phyloP scores from a whole-genome alignment of 2,888 invertebrate species.

The Xestia c-nigrum region DNA sequence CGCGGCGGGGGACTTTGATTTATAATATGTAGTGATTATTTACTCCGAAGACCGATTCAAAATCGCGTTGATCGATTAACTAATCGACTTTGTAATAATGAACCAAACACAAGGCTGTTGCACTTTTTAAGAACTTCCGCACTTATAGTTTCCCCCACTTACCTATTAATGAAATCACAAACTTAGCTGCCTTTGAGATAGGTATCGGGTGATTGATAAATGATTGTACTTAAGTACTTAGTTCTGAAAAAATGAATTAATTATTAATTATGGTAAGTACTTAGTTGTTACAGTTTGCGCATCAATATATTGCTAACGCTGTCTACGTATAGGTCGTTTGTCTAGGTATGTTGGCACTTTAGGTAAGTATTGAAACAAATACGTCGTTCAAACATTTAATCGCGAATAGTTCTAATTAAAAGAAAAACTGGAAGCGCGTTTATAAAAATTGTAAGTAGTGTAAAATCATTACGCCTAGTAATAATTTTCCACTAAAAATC shows the following conservation, averaged over 20 bases:
- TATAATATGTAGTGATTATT: background rate
- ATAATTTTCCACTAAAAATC: background rate
- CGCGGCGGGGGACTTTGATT: no score
- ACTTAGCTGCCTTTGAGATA: background rate
- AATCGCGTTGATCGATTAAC: conserved; percentile 6
- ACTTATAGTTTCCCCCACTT: background rate
- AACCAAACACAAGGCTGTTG: conserved; percentile 27
- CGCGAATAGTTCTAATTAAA: background rate
- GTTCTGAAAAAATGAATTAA: background rate
- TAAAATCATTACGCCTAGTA: background rate
- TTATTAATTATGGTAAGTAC: no score
- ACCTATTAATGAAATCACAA: conserved; percentile 2
- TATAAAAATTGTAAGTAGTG: background rate
- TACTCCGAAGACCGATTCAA: background rate
- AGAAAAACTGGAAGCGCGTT: background rate
- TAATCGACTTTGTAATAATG: background rate
- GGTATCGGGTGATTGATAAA: background rate
- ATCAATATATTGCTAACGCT: background rate
- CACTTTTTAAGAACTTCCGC: conserved; percentile 15
- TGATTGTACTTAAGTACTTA: no score
- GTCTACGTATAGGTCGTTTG: no score
- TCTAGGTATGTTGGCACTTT: background rate
- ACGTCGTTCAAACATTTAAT: background rate
- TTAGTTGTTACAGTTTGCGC: background rate
- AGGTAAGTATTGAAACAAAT: background rate